These are phyloP conservation scores for Istiophorus platypterus DNA, from an alignment of 2,113 vertebrate genomes.

Conservation along the genomic window DNA sequence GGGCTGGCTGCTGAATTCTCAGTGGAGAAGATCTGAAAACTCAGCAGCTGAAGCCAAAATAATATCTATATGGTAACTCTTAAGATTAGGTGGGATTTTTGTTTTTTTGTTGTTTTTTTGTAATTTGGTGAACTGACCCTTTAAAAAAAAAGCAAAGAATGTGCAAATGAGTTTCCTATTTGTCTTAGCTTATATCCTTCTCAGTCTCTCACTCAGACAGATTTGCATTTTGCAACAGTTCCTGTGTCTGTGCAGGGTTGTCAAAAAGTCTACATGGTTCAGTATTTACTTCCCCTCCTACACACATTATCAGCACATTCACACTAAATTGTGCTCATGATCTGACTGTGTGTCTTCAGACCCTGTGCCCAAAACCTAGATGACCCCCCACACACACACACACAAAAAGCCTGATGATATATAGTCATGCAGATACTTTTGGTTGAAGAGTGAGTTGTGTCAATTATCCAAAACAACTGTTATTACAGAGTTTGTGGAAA, in stretches of 20 bases:
- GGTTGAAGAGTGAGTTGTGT: too few relatives aligned
- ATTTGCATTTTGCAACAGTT: constrained; percentile 55
- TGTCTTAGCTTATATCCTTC: neutral
- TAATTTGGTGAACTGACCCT: neutral
- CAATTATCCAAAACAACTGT: too few relatives aligned
- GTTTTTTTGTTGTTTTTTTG: neutral
- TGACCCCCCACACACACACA: neutral
- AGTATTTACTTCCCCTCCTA: constrained; percentile 49
- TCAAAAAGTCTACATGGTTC: constrained; percentile 40
- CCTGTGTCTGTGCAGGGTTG: constrained; percentile 43
- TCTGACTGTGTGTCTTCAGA: constrained; percentile 4
- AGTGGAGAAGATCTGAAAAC: neutral
- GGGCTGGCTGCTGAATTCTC: neutral
- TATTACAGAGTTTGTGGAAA: too few relatives aligned
- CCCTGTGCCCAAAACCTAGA: neutral
- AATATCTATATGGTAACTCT: neutral
- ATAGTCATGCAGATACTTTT: neutral
- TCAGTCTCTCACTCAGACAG: neutral
- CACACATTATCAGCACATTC: constrained; percentile 10
- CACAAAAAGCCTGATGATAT: neutral
- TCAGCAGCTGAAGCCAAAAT: neutral
- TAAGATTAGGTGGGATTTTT: neutral
- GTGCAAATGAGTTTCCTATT: too few relatives aligned
- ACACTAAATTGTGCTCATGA: constrained; percentile 18
- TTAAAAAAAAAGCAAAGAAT: neutral